Base-by-base conservation (phyloP, 2,888 invertebrate species). In the Drosophila mulleri region DNA sequence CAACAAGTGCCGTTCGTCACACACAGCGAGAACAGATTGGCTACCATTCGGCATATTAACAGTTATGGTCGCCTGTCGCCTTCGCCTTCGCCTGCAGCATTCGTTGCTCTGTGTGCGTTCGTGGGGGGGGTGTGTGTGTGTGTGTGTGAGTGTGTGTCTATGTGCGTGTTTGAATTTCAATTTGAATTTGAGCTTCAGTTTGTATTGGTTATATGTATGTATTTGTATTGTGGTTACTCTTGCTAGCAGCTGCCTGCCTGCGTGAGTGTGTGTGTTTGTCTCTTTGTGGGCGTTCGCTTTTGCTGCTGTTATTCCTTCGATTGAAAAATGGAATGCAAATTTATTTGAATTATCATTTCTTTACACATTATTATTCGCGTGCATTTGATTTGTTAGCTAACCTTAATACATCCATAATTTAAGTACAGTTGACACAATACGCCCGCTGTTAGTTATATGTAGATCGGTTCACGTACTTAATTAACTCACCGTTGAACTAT, bases 261-360 rank as follows among this genome's bases (percentile, higher is more conserved):
- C 12, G 59, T 47, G 37, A 14, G 11, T 18, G 48, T 50, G 16
- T 44, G 16, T 39, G 45, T 32, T 52, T 65, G 18, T 9, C 29
- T 47, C 11, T 59, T 37, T 61, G 78, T 67, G 65, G 66, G 66
- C 67, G 71, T 56, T 50, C 52, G 48, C 16, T 64, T 11, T 41
- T 64, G 44, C 37, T 45, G 65, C 50, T 50, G 32, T 12, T 50
- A 20, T 37, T 73, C 81, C 85, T 71, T 72, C 78, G 88, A 85
- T 85, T 85, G 83, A 83, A 76, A 78, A 80, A 84, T 62, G 71
- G 59, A 64, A 86, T 86, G 88, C 84, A 86, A 88, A 86, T 86
- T 86, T 86, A 82, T 83, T 75, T 26, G 67, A 72, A 77, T 75
- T 69, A 78, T 79, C 74, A 80, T 71, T 78, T 79, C 77, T 82